Conservation (phyloP, 2,888 invertebrate genomes). For the Amorpha juglandis region DNA sequence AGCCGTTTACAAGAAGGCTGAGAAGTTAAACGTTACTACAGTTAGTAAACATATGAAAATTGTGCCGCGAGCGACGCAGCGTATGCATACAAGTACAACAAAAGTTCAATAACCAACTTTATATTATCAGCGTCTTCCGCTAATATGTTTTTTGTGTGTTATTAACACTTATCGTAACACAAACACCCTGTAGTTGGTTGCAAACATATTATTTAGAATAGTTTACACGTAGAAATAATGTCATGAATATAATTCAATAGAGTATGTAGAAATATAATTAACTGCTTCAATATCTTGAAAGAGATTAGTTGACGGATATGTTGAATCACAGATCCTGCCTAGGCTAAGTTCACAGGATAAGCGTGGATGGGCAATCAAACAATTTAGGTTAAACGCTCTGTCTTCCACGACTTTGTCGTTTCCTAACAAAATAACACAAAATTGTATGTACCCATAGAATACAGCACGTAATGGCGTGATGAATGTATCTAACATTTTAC, state of each 20-base stretch:
- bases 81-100: neutral
- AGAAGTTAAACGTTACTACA: neutral
- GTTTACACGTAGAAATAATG: too few species aligned
- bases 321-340: constrained; percentile 27
- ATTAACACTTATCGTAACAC: neutral
- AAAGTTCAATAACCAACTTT: constrained; percentile 1
- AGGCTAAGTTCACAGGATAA: constrained; percentile 52
- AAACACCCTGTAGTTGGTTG: neutral
- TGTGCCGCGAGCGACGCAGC: neutral
- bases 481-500: constrained; percentile 1
- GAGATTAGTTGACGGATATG: constrained; percentile 36
- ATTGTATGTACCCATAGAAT: constrained; percentile 2
- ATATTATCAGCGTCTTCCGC: neutral
- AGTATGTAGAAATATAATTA: too few species aligned
- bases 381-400: constrained; percentile 70
- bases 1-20: constrained; percentile 28
- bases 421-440: constrained; percentile 40
- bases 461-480: neutral
- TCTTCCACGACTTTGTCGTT: constrained; percentile 46
- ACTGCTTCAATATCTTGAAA: too few species aligned
- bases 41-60: neutral
- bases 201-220: constrained; percentile 40
- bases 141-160: neutral
- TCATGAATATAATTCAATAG: too few species aligned
- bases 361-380: constrained; percentile 70